These are phyloP conservation scores for Fopius arisanus DNA, from an alignment of 1,140 invertebrate genomes.

Conservation along the genomic window DNA sequence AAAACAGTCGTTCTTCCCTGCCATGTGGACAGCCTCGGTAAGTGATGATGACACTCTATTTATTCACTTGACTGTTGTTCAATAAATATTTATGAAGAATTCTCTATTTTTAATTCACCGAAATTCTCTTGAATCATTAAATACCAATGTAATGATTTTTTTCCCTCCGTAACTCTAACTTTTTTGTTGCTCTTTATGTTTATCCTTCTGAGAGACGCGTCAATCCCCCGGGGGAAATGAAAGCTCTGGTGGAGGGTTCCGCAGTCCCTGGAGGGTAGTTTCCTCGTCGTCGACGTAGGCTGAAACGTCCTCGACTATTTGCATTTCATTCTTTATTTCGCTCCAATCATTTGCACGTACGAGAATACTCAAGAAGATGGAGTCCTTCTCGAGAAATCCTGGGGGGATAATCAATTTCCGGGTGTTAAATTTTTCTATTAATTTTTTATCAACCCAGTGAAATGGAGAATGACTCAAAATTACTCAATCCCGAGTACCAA, in stretches of 20 bases:
- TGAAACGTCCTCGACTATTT: slow-evolving; percentile 12
- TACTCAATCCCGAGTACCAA: no score
- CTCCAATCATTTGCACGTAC: slow-evolving; percentile 17
- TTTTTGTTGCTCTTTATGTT: background rate
- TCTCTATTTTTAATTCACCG: background rate
- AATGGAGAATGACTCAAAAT: no score
- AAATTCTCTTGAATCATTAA: no score
- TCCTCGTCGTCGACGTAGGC: background rate
- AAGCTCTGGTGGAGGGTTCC: slow-evolving; percentile 3
- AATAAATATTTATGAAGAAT: no score
- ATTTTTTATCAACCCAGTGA: background rate
- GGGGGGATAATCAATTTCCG: background rate
- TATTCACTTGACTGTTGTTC: background rate
- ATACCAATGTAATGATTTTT: no score
- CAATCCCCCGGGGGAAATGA: slow-evolving; percentile 17
- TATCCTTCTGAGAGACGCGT: background rate
- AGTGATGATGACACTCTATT: slow-evolving; percentile 35
- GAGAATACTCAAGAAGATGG: background rate
- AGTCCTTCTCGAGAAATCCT: background rate
- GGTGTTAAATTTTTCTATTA: background rate
- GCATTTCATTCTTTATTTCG: slow-evolving; percentile 25
- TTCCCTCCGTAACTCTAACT: background rate
- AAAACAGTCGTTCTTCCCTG: slow-evolving; percentile 79
- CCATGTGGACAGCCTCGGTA: slow-evolving; percentile 69
- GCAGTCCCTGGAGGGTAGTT: background rate